phyloP scores from a whole-genome alignment of 2,888 invertebrate genomes.

The Glyphotaelius pellucidus region DNA sequence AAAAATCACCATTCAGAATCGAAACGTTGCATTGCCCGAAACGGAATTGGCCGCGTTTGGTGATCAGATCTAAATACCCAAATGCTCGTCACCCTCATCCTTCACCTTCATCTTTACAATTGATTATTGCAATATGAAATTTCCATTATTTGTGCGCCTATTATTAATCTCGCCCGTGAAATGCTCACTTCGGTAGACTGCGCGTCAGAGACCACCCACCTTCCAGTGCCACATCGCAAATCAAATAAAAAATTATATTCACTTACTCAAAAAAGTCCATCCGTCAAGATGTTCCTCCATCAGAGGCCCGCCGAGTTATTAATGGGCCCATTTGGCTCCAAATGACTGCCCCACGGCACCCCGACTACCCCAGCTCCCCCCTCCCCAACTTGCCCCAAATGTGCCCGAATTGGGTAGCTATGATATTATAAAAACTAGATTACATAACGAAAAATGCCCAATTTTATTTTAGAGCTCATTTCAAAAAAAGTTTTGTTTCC shows the following conservation, averaged over 20 bases:
- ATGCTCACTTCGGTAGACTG: not conserved
- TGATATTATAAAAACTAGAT: too few species aligned
- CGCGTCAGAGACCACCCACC: not conserved
- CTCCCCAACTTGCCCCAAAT: not conserved
- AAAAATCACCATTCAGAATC: not conserved
- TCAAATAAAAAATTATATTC: not conserved
- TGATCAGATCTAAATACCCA: too few species aligned
- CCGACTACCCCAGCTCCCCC: not conserved
- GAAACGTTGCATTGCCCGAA: not conserved
- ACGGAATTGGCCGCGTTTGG: not conserved
- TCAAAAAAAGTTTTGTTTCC: not conserved
- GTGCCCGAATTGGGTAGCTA: not conserved
- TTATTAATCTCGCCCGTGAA: not conserved
- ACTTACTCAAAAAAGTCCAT: conserved; percentile 2
- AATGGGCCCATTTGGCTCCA: not conserved
- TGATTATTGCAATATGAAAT: not conserved
- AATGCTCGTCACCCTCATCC: too few species aligned
- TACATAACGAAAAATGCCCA: not conserved
- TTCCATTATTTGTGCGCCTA: not conserved
- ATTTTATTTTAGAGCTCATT: not conserved
- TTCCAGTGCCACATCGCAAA: not conserved
- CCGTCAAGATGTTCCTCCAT: conserved; percentile 2
- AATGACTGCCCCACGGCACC: not conserved
- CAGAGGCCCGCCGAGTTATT: not conserved
- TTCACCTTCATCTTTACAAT: too few species aligned